These are phyloP conservation scores for Montipora sp. DNA, from an alignment of 64 coral and sea anemone species.

Conservation along the genomic window DNA sequence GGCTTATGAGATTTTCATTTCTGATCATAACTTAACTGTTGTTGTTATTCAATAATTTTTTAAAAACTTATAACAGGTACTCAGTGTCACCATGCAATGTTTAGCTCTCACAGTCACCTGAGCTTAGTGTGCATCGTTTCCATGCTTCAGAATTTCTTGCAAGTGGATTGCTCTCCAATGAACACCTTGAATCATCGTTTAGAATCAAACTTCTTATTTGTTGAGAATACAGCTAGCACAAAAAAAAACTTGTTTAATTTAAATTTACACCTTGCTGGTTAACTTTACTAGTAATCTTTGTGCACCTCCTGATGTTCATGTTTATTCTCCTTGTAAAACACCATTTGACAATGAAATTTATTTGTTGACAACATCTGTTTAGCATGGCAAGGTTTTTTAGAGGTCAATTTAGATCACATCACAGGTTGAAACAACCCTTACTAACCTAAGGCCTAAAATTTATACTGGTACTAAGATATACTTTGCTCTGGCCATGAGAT, in stretches of 20 bases:
- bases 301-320: neutral
- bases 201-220: neutral
- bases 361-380: too few relatives aligned
- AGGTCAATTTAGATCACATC: too few relatives aligned
- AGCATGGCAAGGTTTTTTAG: too few relatives aligned
- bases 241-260: neutral
- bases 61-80: neutral
- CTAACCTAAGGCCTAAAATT: too few relatives aligned
- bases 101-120: constrained; percentile 30
- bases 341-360: too few relatives aligned
- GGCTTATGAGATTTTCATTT: too few relatives aligned
- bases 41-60: too few relatives aligned
- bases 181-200: neutral
- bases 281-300: neutral
- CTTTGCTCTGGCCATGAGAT: too few relatives aligned
- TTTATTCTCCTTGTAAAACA: neutral
- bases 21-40: too few relatives aligned
- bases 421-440: too few relatives aligned
- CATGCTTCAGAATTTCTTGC: constrained; percentile 23
- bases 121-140: constrained; percentile 16
- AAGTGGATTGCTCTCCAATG: neutral
- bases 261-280: constrained; percentile 1
- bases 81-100: neutral
- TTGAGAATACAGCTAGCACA: constrained; percentile 1
- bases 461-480: too few relatives aligned